phyloP scores from a whole-genome alignment of 2,113 vertebrate species.

The Lagenorhynchus albirostris region DNA sequence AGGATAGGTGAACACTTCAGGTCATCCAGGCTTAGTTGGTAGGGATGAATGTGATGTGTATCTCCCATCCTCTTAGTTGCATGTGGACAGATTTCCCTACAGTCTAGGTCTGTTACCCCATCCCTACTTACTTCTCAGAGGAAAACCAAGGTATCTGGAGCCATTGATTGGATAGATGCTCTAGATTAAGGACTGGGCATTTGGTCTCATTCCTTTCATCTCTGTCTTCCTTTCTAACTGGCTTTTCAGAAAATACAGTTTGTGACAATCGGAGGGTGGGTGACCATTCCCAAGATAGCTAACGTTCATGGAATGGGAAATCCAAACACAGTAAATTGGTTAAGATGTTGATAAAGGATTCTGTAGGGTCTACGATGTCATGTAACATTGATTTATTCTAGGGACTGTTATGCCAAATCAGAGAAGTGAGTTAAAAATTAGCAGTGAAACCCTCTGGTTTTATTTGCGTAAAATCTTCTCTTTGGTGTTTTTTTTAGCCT shows the following conservation, averaged over 20 bases:
- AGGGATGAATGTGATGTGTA: neutral
- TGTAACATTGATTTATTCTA: neutral
- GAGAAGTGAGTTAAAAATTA: conserved; percentile 16
- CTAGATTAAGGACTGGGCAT: neutral
- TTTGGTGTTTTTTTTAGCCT: conserved; percentile 24
- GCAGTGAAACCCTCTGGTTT: neutral
- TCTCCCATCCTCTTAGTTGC: neutral
- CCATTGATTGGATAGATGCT: neutral
- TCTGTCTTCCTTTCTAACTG: neutral
- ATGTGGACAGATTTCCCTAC: neutral
- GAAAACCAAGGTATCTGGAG: neutral
- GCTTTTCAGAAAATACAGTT: neutral
- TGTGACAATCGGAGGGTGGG: neutral
- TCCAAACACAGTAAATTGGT: neutral
- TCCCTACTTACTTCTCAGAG: neutral
- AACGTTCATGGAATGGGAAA: neutral
- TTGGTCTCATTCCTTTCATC: neutral
- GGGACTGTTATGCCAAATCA: neutral
- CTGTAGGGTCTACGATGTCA: neutral
- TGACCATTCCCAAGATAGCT: neutral
- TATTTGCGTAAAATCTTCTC: conserved; percentile 18
- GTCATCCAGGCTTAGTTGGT: neutral
- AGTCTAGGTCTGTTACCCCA: neutral
- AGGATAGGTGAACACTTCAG: neutral
- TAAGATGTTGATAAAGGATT: neutral